Evolutionary conservation across 2,797 vertebrate genomes (phyloP).

Genomic region (Vipera latastei): DNA sequence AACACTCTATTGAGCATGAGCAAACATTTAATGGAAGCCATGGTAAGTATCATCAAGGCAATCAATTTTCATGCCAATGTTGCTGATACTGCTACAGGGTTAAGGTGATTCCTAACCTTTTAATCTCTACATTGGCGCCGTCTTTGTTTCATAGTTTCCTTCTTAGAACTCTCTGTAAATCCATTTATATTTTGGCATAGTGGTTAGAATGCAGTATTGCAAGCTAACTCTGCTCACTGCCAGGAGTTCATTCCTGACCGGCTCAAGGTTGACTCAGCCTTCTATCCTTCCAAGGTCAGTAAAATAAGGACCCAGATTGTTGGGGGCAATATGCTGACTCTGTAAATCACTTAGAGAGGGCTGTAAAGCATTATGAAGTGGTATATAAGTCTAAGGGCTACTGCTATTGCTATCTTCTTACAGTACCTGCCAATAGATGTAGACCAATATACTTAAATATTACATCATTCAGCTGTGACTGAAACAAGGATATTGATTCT

Average conservation of each 20-base stretch:
- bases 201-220: background rate
- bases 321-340: background rate
- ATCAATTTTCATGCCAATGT: background rate
- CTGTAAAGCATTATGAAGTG: background rate
- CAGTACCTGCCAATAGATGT: background rate
- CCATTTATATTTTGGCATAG: background rate
- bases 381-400: background rate
- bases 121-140: background rate
- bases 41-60: conserved; percentile 53
- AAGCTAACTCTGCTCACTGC: background rate
- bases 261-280: background rate
- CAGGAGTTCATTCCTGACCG: background rate
- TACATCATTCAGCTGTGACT: background rate
- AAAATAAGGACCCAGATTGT: background rate
- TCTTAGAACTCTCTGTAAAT: background rate
- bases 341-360: background rate
- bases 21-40: conserved; percentile 33
- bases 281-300: background rate
- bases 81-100: background rate
- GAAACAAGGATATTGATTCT: background rate
- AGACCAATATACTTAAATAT: background rate
- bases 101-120: background rate
- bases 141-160: background rate
- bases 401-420: background rate
- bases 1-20: conserved; percentile 42